Evolutionary conservation across 2,888 invertebrate genomes (phyloP), one percentile per base, ranked within the genome.

Genomic region (Litoditis marina): DNA sequence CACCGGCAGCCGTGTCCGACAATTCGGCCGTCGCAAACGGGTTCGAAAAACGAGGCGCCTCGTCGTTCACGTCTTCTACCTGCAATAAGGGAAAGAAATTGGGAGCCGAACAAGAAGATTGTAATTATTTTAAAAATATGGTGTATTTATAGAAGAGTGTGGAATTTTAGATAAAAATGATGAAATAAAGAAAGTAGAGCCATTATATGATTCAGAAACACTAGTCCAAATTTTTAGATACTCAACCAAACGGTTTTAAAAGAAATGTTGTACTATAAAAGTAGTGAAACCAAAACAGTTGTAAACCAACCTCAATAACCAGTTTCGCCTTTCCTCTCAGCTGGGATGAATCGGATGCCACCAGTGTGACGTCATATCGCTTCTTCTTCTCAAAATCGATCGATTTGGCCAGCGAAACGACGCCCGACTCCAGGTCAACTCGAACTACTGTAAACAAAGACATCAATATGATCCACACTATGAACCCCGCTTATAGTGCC

Each of bases 301-400:
- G n/a, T n/a, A n/a, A 49, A 19, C 56, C 62, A 7, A 73, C 64
- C 16, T 66, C 39, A 2, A 80, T 39, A 11, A 57, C 49, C 4
- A 81, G 42, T 52, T 86, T 87, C 0, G 93, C 92, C 6, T 87
- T 85, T 1, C 92, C 92, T 59, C 92, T 90, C 59, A 88, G 84
- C 0, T 90, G 88, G 27, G 91, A 92, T 55, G 89, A 89, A 85
- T 92, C 92, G 2, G 63, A 72, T 0, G 74, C 78, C 1, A 61
- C 28, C 0, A 78, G 64, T 32, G 44, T 52, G 7, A 79, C 2
- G 13, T 66, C 57, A 50, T 69, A 75, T 13, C 60, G 52, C 27
- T 64, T 88, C 78, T 90, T 89, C 4, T 89, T 87, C 85, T 95
- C 95, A 34, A 94, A 88, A 84, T 96, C 94, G 58, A 95, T 85